Evolutionary conservation across 2,888 invertebrate genomes (phyloP), one percentile per base, ranked within the genome.

Genomic region (Nephrotoma guestfalica): DNA sequence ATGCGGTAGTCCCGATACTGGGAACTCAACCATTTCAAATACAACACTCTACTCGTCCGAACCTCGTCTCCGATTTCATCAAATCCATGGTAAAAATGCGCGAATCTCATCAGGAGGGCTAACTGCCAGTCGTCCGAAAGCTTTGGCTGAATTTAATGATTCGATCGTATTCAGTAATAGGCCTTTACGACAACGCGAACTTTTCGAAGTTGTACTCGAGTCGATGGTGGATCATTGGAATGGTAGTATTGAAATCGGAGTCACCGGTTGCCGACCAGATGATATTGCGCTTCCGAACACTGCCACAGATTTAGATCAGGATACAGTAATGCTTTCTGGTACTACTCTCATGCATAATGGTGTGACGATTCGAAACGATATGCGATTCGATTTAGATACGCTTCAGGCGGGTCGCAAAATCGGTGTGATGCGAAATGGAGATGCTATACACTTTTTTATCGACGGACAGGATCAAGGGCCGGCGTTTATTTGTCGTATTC

Each of bases 171-270:
- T 98, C 90, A 97, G 97, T 87, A 97, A 96, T 90, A 93, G 98
- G 86, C 96, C 97, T 0, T 92, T 98, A 86, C 93, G 96, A 30
- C 97, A 97, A 89, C 96, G 97, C 85, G 98, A 98, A 91, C 94
- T 98, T 91, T 98, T 98, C 90, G 97, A 98, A 91, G 95, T 98
- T 41, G 93, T 95, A 86, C 94, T 98, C 86, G 98, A 98, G 90
- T 96, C 95, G 89, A 96, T 97, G 94, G 97, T 98, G 15, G 97
- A 97, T 88, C 94, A 97, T 88, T 98, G 98, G 98, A 96, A 96
- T 11, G 98, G 98, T 5, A 97, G 97, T 88, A 95, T 98, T 86
- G 98, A 98, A 93, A 96, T 92, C 83, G 97, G 97, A 30, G 96
- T 98, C 13, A 97, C 97, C 0, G 94, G 96, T 0, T 96, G 97